phyloP scores from a whole-genome alignment of 2,113 vertebrate genomes.

The Egretta garzetta region DNA sequence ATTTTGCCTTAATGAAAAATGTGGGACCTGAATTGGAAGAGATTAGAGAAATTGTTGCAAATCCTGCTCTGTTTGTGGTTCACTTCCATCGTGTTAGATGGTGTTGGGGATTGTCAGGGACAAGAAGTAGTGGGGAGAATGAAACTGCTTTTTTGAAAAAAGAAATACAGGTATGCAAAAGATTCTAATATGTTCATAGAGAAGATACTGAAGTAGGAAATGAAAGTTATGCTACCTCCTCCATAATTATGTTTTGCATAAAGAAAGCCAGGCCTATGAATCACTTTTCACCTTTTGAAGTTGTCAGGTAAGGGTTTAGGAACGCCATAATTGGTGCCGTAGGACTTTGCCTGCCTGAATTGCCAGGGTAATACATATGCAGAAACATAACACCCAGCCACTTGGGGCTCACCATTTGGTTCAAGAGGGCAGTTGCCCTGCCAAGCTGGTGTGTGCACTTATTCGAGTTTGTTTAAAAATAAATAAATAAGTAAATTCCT shows the following conservation, averaged over 20 bases:
- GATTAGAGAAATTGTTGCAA: not conserved
- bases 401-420: not conserved
- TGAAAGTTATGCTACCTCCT: not conserved
- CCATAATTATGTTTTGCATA: not conserved
- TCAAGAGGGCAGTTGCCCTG: not conserved
- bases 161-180: not conserved
- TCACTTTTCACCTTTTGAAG: not conserved
- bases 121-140: not conserved
- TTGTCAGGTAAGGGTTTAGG: not conserved
- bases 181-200: not conserved
- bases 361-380: not conserved
- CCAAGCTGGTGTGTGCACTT: not conserved
- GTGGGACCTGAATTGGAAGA: not conserved
- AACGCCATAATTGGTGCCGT: not conserved
- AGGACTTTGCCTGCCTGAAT: not conserved
- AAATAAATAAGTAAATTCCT: not conserved
- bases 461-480: not conserved
- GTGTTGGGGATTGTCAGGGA: not conserved
- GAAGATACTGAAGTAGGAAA: not conserved
- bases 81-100: not conserved
- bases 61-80: not conserved
- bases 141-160: not conserved
- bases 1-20: not conserved
- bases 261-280: not conserved
- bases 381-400: not conserved